Conservation (phyloP, 2,888 invertebrate genomes). For the Salpingus planirostris region DNA sequence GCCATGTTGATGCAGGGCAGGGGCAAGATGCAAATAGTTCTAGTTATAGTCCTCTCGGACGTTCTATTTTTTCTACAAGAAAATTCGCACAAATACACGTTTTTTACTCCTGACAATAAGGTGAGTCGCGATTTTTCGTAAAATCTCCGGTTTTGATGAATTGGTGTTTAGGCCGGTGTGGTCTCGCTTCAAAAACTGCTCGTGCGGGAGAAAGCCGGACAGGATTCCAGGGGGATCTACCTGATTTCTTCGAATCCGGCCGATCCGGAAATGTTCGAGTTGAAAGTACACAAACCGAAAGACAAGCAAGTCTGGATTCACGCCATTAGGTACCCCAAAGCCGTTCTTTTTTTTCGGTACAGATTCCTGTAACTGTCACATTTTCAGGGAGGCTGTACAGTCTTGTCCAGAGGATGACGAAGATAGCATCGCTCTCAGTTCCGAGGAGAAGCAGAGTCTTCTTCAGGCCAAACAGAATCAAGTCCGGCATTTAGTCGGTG, state of each 20-base stretch:
- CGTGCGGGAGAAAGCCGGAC: conserved; percentile 89
- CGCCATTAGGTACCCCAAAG: conserved; percentile 63
- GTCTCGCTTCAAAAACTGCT: conserved; percentile 85
- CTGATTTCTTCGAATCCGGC: conserved; percentile 86
- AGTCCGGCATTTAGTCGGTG: conserved; percentile 73
- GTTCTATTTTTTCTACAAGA: conserved; percentile 87
- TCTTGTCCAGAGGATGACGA: conserved; percentile 78
- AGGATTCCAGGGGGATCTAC: conserved; percentile 81
- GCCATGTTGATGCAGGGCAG: conserved; percentile 86
- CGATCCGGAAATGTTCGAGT: conserved; percentile 94
- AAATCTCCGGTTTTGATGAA: conserved; percentile 3
- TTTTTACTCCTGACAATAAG: conserved; percentile 91
- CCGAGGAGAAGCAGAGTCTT: conserved; percentile 69
- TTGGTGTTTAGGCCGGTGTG: conserved; percentile 71
- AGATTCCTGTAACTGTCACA: background rate
- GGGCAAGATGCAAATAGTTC: conserved; percentile 79
- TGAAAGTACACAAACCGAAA: conserved; percentile 79
- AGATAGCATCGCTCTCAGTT: conserved; percentile 57
- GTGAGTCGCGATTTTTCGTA: conserved; percentile 39
- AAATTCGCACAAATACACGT: conserved; percentile 86
- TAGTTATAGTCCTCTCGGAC: conserved; percentile 85
- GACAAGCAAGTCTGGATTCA: conserved; percentile 88
- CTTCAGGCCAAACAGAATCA: conserved; percentile 71
- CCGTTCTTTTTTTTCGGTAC: too few species aligned
- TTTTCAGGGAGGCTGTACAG: conserved; percentile 62